These are phyloP conservation scores for Cyrtorhinus lividipennis DNA, from an alignment of 1,140 invertebrate species.

Conservation along the genomic window DNA sequence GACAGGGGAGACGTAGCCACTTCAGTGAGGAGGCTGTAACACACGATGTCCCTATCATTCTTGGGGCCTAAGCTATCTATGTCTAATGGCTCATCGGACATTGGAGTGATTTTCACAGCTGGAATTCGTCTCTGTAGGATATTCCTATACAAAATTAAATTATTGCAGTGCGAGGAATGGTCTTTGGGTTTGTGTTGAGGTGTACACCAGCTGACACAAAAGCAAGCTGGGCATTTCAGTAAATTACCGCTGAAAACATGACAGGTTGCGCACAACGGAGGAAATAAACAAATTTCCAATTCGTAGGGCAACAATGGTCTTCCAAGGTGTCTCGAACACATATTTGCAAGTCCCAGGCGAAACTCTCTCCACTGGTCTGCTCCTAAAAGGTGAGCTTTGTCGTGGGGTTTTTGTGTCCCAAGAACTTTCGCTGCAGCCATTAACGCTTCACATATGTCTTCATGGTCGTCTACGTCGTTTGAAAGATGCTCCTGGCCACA, in stretches of 20 bases:
- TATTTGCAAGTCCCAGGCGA: background rate
- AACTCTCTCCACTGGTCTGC: constrained; percentile 8
- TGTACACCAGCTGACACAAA: background rate
- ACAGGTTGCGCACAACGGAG: constrained; percentile 5
- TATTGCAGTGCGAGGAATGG: background rate
- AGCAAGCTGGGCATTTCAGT: background rate
- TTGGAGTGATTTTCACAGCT: background rate
- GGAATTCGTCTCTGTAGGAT: background rate
- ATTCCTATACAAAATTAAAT: background rate
- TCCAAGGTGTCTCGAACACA: background rate
- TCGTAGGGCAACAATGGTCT: constrained; percentile 4
- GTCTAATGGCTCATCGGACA: too few species aligned
- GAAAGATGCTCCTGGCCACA: background rate
- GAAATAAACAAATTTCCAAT: constrained; percentile 5
- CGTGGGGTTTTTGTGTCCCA: background rate
- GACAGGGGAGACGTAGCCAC: background rate
- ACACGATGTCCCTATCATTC: background rate
- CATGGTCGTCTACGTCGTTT: constrained; percentile 9
- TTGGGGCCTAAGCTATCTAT: background rate
- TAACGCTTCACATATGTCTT: constrained; percentile 13
- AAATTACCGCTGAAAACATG: background rate
- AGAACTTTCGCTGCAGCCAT: background rate
- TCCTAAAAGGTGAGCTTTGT: constrained; percentile 8
- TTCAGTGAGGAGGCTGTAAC: background rate
- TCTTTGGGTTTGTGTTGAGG: constrained; percentile 1